These are phyloP conservation scores for Hyperopisus bebe DNA, from an alignment of 2,113 vertebrate species.

Conservation along the genomic window DNA sequence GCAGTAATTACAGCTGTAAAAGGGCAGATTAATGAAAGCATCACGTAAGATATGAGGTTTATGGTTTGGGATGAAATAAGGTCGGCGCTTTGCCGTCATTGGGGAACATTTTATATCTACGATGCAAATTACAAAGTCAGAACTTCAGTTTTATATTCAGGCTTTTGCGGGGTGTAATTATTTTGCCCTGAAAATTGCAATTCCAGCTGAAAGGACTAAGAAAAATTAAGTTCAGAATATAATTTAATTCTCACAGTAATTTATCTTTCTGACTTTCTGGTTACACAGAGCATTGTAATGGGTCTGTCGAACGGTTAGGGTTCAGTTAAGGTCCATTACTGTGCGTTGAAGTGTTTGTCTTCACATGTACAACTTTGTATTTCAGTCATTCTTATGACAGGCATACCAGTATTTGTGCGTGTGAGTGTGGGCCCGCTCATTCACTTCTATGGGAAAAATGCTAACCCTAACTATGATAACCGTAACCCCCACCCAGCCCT, in stretches of 20 bases:
- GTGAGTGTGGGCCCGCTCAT: background rate
- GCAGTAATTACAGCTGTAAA: constrained; percentile 9
- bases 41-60: constrained; percentile 18
- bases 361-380: background rate
- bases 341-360: background rate
- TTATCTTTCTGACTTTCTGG: background rate
- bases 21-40: background rate
- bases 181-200: background rate
- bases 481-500: no score
- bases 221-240: background rate
- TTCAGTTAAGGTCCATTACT: background rate
- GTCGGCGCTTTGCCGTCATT: background rate
- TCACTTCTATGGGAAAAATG: no score
- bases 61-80: constrained; percentile 20
- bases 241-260: background rate
- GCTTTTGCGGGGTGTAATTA: background rate
- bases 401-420: background rate
- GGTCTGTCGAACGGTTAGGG: background rate
- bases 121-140: background rate
- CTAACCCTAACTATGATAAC: no score
- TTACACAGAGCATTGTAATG: background rate
- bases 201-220: background rate
- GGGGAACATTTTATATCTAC: background rate
- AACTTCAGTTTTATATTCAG: background rate
- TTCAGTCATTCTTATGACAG: background rate